These are phyloP conservation scores for Pandemis heparana DNA, from an alignment of 2,888 invertebrate species.

Conservation along the genomic window DNA sequence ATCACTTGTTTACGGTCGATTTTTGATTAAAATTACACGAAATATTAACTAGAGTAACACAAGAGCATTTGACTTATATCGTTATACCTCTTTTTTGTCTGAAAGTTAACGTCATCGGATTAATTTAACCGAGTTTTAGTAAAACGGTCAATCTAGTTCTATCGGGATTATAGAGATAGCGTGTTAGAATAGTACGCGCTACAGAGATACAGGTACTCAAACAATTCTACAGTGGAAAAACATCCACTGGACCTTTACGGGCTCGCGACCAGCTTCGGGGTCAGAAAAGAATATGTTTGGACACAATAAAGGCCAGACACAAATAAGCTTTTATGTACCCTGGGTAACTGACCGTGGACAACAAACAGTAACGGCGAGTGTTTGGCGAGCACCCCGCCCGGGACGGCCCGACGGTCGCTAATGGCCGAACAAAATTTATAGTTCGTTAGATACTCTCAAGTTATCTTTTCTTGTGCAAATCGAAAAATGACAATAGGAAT, in stretches of 20 bases:
- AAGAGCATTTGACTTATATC: too few relatives aligned
- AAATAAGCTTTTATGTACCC: constrained; percentile 73
- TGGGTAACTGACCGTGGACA: constrained; percentile 82
- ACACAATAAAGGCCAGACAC: constrained; percentile 59
- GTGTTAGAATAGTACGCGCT: neutral
- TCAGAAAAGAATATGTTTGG: constrained; percentile 57
- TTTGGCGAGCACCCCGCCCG: constrained; percentile 51
- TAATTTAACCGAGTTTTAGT: too few relatives aligned
- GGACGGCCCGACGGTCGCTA: constrained; percentile 46
- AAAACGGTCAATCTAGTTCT: too few relatives aligned
- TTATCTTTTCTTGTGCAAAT: constrained; percentile 11
- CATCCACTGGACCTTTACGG: constrained; percentile 26
- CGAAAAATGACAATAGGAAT: neutral
- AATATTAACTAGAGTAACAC: too few relatives aligned
- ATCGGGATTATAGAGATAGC: too few relatives aligned
- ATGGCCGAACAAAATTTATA: constrained; percentile 59
- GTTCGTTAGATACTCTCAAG: constrained; percentile 61
- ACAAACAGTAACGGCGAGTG: constrained; percentile 68
- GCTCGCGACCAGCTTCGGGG: constrained; percentile 26
- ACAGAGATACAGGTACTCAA: neutral
- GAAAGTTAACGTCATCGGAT: too few relatives aligned
- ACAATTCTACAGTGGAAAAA: constrained; percentile 8
- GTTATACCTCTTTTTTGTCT: too few relatives aligned
- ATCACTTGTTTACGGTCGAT: too few relatives aligned
- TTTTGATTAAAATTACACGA: too few relatives aligned